Base-by-base conservation (phyloP, 1,140 invertebrate species). In the Dinothrombium tinctorium region DNA sequence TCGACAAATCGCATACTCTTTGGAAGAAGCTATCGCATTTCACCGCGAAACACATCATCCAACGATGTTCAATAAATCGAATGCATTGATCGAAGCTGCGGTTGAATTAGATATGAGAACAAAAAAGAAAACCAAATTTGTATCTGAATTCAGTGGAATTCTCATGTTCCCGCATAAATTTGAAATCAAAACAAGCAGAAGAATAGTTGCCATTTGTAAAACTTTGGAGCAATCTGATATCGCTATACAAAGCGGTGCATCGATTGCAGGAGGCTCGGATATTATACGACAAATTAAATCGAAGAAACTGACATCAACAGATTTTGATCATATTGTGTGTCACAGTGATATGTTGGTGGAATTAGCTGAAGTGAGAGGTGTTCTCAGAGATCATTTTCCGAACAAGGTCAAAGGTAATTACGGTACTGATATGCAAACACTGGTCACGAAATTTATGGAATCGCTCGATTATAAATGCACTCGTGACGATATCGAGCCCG, bases 291-390 rank as follows among this genome's bases (percentile, higher is more conserved):
- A 49, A 29, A 45, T 53, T 31, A 39, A 74, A 69, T 68, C 59
- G 50, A 78, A 77, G 24, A 59, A 68, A 47, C 51, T 80, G 14
- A 23, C 64, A 33, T 46, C 73, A 4, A 55, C 63, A n/a, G 74
- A 82, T 41, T 83, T 71, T 55, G 66, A 78, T 48, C 70, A 63
- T 52, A 51, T 78, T 2, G 56, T 83, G 26, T 72, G 75, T 4
- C 74, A 81, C 62, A 69, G 74, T 4, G 68, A 72, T 51, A 76
- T 83, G 43, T 53, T 82, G 41, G 63, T 74, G 0, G 77, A 83
- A 35, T 53, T 83, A 22, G 62, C 76, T 2, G 59, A 65, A 0
- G 61, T 83, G 33, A 61, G 74, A 50, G 76, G 76, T 17, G 51
- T 82, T 9, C 59, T 84, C 59, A 79, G 73, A 48, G 69, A 59